A percentile compares a stretch with the other conserved stretches of the same genome.
These are phyloP conservation scores for Helicoverpa armigera DNA, from an alignment of 1,140 invertebrate species.

Conservation along the genomic window DNA sequence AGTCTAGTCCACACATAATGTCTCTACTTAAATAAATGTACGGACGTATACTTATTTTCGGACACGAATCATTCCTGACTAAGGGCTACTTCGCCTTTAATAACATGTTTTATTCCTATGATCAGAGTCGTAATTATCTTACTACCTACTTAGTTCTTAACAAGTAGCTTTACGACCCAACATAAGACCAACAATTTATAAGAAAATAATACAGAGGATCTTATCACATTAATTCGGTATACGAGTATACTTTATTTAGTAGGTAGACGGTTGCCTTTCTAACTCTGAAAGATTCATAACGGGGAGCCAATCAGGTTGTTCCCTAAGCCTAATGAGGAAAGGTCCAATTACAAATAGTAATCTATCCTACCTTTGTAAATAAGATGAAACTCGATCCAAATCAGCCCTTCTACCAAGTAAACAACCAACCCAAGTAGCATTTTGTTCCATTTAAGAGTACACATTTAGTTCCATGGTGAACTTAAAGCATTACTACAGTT, in stretches of 20 bases:
- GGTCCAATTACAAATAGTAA: conserved; percentile 47
- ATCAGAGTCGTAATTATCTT: no score
- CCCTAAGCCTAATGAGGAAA: conserved; percentile 46
- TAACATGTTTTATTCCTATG: not conserved
- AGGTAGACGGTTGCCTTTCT: not conserved
- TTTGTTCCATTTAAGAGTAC: no score
- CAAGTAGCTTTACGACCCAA: not conserved
- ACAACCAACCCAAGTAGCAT: no score
- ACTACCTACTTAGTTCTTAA: not conserved
- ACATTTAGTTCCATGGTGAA: no score
- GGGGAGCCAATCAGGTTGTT: not conserved
- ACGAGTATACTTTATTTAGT: not conserved
- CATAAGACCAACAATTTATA: conserved; percentile 4
- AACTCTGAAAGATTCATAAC: conserved; percentile 11
- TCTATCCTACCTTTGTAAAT: conserved; percentile 43
- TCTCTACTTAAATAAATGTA: no score
- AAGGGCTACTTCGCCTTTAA: not conserved
- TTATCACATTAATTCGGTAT: conserved; percentile 23
- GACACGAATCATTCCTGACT: no score
- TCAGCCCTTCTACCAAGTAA: conserved; percentile 14
- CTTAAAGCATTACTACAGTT: no score
- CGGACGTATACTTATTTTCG: no score
- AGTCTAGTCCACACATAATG: no score
- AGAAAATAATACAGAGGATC: not conserved
- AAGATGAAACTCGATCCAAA: conserved; percentile 3